These are phyloP conservation scores for Sebastes kiyomatsui DNA, from an alignment of 2,797 vertebrate species.

Conservation along the genomic window DNA sequence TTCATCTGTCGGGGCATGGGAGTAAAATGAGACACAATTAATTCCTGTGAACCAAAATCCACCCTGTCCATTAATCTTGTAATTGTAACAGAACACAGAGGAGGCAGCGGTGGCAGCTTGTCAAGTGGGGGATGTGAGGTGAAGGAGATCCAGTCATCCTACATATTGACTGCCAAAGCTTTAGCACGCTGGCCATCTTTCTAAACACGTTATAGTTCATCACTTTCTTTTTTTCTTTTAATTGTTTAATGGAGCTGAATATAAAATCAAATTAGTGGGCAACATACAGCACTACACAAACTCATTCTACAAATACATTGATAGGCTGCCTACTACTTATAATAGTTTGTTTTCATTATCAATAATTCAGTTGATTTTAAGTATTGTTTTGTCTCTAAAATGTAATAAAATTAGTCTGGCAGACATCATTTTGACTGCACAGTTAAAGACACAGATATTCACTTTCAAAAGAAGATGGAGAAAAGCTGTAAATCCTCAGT, in stretches of 20 bases:
- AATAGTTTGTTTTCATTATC: neutral
- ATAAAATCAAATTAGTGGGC: neutral
- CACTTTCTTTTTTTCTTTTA: neutral
- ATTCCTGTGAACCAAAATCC: conserved; percentile 93
- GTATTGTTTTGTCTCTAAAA: neutral
- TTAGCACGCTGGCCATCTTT: neutral
- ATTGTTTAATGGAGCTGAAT: neutral
- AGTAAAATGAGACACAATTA: conserved; percentile 88
- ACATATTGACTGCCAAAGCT: conserved; percentile 2
- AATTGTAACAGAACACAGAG: conserved; percentile 89
- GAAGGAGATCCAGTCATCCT: conserved; percentile 84
- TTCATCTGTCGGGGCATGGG: conserved; percentile 80
- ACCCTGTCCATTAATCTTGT: conserved; percentile 93
- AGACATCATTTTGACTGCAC: neutral
- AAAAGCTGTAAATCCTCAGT: neutral
- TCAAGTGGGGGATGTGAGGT: conserved; percentile 84
- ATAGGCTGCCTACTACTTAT: neutral
- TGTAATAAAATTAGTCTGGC: neutral
- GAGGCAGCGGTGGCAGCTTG: conserved; percentile 83
- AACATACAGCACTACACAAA: neutral
- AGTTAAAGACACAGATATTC: neutral
- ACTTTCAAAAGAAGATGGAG: neutral
- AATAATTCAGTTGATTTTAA: neutral
- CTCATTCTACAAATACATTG: neutral
- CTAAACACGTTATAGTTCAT: neutral